Evolutionary conservation across 2,113 vertebrate genomes (phyloP), one percentile per base, ranked within the genome.

Genomic region (Mormoops blainvillei): DNA sequence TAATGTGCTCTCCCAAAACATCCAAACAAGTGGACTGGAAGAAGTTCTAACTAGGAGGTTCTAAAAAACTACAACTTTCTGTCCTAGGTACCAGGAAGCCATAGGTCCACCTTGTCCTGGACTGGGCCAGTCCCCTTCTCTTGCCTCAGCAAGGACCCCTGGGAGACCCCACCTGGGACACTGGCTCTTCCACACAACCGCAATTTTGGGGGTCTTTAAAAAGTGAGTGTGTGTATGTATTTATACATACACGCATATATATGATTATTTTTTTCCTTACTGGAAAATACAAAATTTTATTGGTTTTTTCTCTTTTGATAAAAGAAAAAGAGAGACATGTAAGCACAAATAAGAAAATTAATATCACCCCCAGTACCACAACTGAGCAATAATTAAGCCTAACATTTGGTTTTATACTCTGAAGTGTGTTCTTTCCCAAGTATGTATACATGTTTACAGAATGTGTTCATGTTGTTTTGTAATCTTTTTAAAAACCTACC

Each of bases 211-310:
- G 58, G 58, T 61, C 24, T 61, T 61, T 61, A 28, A 13, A 61
- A 28, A 52, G 14, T n/a, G n/a, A n/a, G n/a, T n/a, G 22, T 4
- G 16, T 38, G 26, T 80, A 20, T 80, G 14, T 3, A 33, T 0
- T 36, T 13, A 48, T 22, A 41, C 0, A 90, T 0, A 48, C 12
- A 12, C n/a, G n/a, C n/a, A n/a, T n/a, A n/a, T n/a, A n/a, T n/a
- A 67, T 63, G 20, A 13, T 41, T 77, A 24, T 33, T 45, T n/a
- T 77, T 77, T 91, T 77, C 20, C 38, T 73, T 80, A 22, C 3
- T 45, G n/a, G 63, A 87, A 73, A 84, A 94, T 56, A 73, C 4
- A 19, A 56, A 52, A 71, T 56, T 71, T 71, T 18, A 54, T 15
- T 54, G 3, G 31, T 41, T 31, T 81, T 14, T 3, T 18, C 33